Percentiles rank a stretch among this genome's conserved stretches.
Evolutionary conservation across 2,888 invertebrate species (phyloP).

Genomic region (Trilocha varians): DNA sequence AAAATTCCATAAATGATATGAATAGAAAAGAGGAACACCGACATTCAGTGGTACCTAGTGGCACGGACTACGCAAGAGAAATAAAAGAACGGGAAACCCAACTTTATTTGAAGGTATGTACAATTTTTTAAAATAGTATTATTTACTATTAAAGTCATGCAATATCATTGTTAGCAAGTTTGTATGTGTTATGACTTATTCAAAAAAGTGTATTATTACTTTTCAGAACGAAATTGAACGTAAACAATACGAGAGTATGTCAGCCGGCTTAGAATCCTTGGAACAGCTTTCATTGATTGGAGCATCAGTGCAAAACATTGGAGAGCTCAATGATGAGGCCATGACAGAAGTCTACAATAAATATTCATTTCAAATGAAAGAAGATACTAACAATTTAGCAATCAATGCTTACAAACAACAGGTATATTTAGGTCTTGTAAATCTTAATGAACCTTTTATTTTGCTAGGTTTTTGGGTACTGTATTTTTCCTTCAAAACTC

Average conservation of each 20-base stretch:
- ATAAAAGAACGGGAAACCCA: conserved; percentile 41
- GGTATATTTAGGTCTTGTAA: too few species aligned
- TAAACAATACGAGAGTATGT: conserved; percentile 31
- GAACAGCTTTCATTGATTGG: conserved; percentile 43
- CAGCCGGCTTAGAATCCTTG: conserved; percentile 48
- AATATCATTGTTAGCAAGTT: neutral
- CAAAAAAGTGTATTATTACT: neutral
- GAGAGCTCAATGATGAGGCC: conserved; percentile 47
- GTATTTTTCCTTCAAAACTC: too few species aligned
- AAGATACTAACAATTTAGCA: conserved; percentile 44
- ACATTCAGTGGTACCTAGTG: conserved; percentile 33
- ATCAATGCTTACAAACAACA: conserved; percentile 50
- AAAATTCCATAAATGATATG: conserved; percentile 33
- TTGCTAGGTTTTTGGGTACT: too few species aligned
- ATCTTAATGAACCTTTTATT: too few species aligned
- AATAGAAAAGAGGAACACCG: conserved; percentile 48
- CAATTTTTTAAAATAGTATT: neutral
- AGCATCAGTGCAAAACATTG: conserved; percentile 32
- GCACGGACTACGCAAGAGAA: conserved; percentile 50
- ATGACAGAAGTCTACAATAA: conserved; percentile 58
- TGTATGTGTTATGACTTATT: neutral
- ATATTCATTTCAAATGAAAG: conserved; percentile 53
- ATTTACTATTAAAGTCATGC: neutral
- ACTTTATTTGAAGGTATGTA: conserved; percentile 42
- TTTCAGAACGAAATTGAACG: conserved; percentile 39